These are phyloP conservation scores for Meloidogyne chitwoodi DNA, from an alignment of 1,140 invertebrate species.

Conservation along the genomic window DNA sequence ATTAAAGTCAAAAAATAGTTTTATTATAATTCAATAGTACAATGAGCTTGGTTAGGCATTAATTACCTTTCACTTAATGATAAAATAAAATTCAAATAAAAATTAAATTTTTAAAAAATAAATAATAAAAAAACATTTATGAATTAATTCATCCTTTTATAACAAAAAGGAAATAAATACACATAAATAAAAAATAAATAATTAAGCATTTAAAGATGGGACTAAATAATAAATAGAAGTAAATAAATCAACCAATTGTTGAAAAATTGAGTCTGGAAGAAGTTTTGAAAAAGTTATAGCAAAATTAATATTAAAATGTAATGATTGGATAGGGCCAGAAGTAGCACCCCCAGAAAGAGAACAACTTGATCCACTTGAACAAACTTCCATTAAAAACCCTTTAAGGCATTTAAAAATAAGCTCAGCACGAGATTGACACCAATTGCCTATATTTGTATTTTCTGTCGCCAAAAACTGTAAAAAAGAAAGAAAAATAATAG, in stretches of 20 bases:
- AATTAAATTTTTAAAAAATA: no score
- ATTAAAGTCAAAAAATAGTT: no score
- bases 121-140: no score
- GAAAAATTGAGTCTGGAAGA: slow-evolving; percentile 34
- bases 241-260: slow-evolving; percentile 40
- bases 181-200: neutral
- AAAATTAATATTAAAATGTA: slow-evolving; percentile 49
- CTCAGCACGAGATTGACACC: slow-evolving; percentile 91
- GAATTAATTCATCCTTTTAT: no score
- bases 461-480: neutral
- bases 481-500: slow-evolving; percentile 58
- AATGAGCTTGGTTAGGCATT: no score
- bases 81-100: no score
- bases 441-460: slow-evolving; percentile 85
- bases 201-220: slow-evolving; percentile 26
- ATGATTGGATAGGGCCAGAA: slow-evolving; percentile 7
- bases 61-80: no score
- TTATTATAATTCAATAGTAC: no score
- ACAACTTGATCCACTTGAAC: slow-evolving; percentile 24
- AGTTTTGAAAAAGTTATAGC: neutral
- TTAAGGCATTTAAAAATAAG: slow-evolving; percentile 96
- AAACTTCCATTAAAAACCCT: slow-evolving; percentile 90
- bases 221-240: slow-evolving; percentile 44
- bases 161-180: no score
- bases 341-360: neutral